phyloP scores from a whole-genome alignment of 2,888 invertebrate genomes.

The Thymelicus lineola region DNA sequence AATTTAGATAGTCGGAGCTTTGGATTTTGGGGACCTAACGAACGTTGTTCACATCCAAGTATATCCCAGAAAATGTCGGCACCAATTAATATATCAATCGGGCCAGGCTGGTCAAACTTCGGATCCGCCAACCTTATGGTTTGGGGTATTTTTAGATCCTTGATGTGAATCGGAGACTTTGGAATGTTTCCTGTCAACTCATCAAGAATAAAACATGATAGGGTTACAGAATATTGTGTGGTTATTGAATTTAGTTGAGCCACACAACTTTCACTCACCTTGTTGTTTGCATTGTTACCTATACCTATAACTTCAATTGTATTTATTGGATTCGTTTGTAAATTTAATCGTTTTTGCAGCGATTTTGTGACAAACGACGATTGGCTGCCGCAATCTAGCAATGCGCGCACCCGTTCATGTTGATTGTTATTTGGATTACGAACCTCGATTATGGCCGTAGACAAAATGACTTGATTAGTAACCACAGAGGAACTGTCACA shows the following conservation, averaged over 20 bases:
- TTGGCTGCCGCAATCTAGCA: neutral
- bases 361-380: neutral
- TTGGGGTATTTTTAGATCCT: neutral
- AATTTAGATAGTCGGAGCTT: neutral
- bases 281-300: neutral
- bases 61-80: neutral
- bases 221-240: neutral
- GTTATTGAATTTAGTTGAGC: slow-evolving; percentile 2
- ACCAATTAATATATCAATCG: neutral
- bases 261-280: neutral
- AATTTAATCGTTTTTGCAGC: neutral
- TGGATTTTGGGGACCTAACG: neutral
- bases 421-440: neutral
- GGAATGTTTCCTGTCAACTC: neutral
- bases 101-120: neutral
- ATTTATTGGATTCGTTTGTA: neutral
- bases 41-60: slow-evolving; percentile 1
- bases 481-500: neutral
- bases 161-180: neutral
- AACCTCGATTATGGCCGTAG: neutral
- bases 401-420: neutral
- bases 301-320: neutral
- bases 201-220: neutral
- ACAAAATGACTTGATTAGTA: neutral
- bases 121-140: neutral